Evolutionary conservation across 2,113 vertebrate species (phyloP).

Genomic region (Suncus etruscus): DNA sequence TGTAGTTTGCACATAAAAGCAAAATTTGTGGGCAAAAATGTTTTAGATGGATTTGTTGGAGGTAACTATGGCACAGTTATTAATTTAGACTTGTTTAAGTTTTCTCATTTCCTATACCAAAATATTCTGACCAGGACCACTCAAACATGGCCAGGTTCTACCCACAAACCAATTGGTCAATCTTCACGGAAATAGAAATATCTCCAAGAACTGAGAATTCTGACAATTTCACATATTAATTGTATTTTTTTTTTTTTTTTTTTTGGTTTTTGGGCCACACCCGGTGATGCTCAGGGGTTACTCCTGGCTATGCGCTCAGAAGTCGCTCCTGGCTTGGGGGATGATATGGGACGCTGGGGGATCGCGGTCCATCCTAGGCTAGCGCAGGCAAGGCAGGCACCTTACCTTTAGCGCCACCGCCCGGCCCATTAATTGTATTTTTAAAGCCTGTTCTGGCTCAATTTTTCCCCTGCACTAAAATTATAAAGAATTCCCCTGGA

Average conservation of each 20-base stretch:
- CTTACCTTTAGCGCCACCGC: too few relatives aligned
- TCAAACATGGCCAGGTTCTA: background rate
- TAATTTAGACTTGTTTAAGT: slow-evolving; percentile 48
- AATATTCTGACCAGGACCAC: background rate
- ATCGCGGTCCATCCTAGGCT: too few relatives aligned
- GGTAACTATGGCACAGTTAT: slow-evolving; percentile 10
- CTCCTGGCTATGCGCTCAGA: too few relatives aligned
- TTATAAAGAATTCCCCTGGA: background rate
- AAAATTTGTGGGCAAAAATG: fast-evolving
- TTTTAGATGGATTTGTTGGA: background rate
- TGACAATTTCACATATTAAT: background rate
- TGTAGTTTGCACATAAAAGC: too few relatives aligned
- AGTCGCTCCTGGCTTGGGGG: too few relatives aligned
- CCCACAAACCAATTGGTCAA: background rate
- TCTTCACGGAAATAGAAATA: slow-evolving; percentile 6
- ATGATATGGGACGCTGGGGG: too few relatives aligned
- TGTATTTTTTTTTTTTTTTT: too few relatives aligned
- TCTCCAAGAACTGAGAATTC: background rate
- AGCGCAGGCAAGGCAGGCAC: too few relatives aligned
- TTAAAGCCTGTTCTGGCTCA: background rate
- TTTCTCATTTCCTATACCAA: background rate
- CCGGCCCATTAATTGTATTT: background rate
- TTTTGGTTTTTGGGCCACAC: too few relatives aligned
- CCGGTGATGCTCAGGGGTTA: too few relatives aligned
- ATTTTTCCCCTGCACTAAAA: background rate